Evolutionary conservation across 1,140 invertebrate species (phyloP), one percentile per base, ranked within the genome.

Genomic region (Samia ricini): DNA sequence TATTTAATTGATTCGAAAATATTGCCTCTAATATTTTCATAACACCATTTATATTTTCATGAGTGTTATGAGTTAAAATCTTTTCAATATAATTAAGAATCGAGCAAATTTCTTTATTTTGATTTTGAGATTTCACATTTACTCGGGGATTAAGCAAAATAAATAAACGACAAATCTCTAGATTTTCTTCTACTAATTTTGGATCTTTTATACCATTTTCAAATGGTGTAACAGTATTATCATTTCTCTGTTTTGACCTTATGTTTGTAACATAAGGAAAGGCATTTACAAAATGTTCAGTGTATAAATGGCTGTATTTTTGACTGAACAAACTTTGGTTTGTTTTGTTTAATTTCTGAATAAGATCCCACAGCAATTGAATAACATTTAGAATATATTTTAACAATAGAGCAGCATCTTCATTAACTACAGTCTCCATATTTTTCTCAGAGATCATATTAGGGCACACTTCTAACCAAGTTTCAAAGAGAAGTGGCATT

Each of bases 401-500:
- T 15, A 95, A 72, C 36, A 94, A 86, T 36, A 82, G 70, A 4
- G 91, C 88, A 12, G 92, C 92, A 77, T 95, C 94, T 64, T 82
- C 81, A 60, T 74, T 89, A 18, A 94, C 77, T 12, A 92, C 72
- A 66, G 79, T 82, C 81, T 91, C 81, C 66, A 77, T 77, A 69
- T 69, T 81, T 61, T 76, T 75, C 15, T 76, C 74, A n/a, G 68
- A 59, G 23, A 71, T 81, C 19, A 61, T 70, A 60, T 86, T 90
- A 0, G 94, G 92, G 21, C 91, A 83, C 19, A 94, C 93, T 91
- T 95, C 95, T 20, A 95, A 69, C 95, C 95, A 96, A 60, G 92
- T 94, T 76, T 95, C 95, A 81, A 94, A 93, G 21, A 95, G 91
- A 18, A 96, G 80, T n/a, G 94, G 94, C 77, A 95, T 88, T 12